Evolutionary conservation across 2,888 invertebrate species (phyloP), one percentile per base, ranked within the genome.

Genomic region (Mythimna pallens): DNA sequence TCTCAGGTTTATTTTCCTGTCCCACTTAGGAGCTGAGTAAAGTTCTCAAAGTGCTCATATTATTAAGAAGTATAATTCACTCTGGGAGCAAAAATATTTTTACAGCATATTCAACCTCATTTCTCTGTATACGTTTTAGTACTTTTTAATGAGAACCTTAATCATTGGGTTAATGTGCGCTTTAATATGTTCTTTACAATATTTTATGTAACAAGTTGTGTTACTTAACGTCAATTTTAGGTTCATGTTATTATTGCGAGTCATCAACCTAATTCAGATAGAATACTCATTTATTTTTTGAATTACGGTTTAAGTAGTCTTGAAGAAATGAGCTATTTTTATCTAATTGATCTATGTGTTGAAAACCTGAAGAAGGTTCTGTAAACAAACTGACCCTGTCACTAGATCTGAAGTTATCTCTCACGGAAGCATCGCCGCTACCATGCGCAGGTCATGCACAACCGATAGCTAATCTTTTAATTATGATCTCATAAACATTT

Each of bases 1-100:
- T 80, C 73, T 84, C 81, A 82, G 70, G 74, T 83, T 87, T 88
- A 89, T 90, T 90, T 89, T 89, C 88, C 85, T 89, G 90, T 83
- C 68, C 90, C 86, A 87, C 83, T 91, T 89, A 70, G 59, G 69
- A 65, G 73, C 47, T 55, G 59, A 67, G 65, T 55, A 71, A 76
- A 77, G 80, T 74, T 50, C 62, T 72, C 64, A 62, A 79, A 74
- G 75, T 73, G 65, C 61, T 78, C 78, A 76, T 76, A 80, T 84
- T 86, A 83, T 83, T 84, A 72, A 59, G 52, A 58, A 57, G 47
- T 57, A 82, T 80, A 78, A 75, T 83, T 84, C 72, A 62, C 70
- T 72, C 73, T 58, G 62, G 63, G 68, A 69, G 71, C 71, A 81
- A 85, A 83, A 86, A 84, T 68, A 80, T 79, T 86, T 87, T 85